phyloP scores from a whole-genome alignment of 2,113 vertebrate species.

The Morone saxatilis region DNA sequence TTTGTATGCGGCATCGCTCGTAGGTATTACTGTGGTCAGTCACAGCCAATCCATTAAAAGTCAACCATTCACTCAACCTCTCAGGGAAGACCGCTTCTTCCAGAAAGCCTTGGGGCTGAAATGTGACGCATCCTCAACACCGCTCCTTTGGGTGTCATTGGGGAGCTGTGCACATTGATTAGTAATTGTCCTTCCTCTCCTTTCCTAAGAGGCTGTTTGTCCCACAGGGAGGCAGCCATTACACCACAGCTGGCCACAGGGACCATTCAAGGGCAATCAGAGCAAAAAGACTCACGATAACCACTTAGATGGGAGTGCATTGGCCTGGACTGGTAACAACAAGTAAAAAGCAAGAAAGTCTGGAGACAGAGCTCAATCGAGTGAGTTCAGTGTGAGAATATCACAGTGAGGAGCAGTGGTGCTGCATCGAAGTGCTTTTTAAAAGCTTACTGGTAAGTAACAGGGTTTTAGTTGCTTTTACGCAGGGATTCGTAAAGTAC shows the following conservation, averaged over 20 bases:
- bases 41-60: slow-evolving; percentile 51
- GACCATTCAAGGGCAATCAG: slow-evolving; percentile 72
- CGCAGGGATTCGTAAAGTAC: background rate
- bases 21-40: slow-evolving; percentile 37
- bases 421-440: slow-evolving; percentile 20
- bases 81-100: slow-evolving; percentile 43
- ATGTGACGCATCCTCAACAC: slow-evolving; percentile 56
- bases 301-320: slow-evolving; percentile 59
- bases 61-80: slow-evolving; percentile 32
- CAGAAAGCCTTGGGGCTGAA: slow-evolving; percentile 51
- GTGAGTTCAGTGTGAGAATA: slow-evolving; percentile 29
- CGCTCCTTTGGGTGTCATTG: slow-evolving; percentile 60
- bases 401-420: slow-evolving; percentile 3
- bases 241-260: slow-evolving; percentile 66
- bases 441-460: slow-evolving; percentile 36
- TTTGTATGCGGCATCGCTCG: slow-evolving; percentile 1
- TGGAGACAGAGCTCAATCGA: background rate
- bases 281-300: slow-evolving; percentile 60
- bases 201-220: slow-evolving; percentile 69
- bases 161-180: slow-evolving; percentile 72
- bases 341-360: slow-evolving; percentile 32
- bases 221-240: slow-evolving; percentile 61
- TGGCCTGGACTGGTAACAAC: slow-evolving; percentile 32
- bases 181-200: slow-evolving; percentile 59
- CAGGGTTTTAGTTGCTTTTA: slow-evolving; percentile 14